These are phyloP conservation scores for Heptranchias perlo DNA, from an alignment of 2,113 vertebrate species.

Conservation along the genomic window DNA sequence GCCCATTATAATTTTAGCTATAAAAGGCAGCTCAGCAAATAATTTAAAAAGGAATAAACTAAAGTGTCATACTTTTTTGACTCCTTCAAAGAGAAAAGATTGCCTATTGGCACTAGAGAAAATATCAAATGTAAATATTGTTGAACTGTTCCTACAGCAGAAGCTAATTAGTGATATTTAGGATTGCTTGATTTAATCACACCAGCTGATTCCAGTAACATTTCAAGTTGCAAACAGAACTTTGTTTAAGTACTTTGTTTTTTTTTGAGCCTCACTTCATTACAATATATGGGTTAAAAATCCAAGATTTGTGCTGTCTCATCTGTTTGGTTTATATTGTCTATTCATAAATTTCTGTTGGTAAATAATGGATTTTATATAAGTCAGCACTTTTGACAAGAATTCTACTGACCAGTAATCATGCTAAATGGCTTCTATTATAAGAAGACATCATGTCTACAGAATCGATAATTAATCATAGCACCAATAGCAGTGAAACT, in stretches of 20 bases:
- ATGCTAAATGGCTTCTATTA: not conserved
- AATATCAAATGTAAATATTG: not conserved
- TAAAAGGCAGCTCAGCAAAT: not conserved
- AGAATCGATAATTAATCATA: not conserved
- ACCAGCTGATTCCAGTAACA: not conserved
- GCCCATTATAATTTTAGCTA: not conserved
- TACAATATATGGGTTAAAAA: not conserved
- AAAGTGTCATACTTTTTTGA: not conserved
- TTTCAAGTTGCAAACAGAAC: not conserved
- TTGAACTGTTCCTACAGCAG: not conserved
- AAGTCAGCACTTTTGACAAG: not conserved
- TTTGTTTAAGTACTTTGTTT: not conserved
- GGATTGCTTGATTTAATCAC: not conserved
- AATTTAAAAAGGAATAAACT: not conserved
- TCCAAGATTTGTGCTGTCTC: not conserved
- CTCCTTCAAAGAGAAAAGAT: not conserved
- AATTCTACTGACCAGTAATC: not conserved
- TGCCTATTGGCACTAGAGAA: not conserved
- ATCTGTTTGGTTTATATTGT: not conserved
- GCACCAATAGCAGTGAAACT: not conserved
- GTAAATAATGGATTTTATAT: not conserved
- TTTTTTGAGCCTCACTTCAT: not conserved
- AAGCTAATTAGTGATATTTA: not conserved
- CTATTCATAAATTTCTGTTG: not conserved
- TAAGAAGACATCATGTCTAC: not conserved